Evolutionary conservation across 2,113 vertebrate species (phyloP).

Genomic region (Sprattus sprattus): DNA sequence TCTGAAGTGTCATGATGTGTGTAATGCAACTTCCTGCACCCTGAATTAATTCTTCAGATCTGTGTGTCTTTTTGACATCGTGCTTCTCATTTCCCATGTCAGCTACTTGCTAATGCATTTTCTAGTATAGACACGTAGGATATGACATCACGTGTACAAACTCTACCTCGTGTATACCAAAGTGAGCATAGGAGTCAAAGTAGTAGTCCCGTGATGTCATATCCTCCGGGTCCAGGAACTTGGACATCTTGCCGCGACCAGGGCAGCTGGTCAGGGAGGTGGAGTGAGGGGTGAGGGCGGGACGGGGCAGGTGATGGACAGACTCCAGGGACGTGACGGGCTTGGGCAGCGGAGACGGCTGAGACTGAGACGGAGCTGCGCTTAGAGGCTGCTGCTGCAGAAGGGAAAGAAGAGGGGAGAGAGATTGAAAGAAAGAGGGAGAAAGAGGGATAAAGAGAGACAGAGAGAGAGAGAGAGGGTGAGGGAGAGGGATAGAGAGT

Average conservation of each 20-base stretch:
- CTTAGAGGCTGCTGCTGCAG: slow-evolving; percentile 58
- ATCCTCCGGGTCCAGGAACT: slow-evolving; percentile 90
- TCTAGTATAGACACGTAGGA: too few species aligned
- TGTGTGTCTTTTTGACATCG: neutral
- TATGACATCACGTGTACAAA: neutral
- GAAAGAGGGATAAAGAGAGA: slow-evolving; percentile 36
- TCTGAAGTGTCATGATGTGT: too few species aligned
- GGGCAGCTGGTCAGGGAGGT: slow-evolving; percentile 83
- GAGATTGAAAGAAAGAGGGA: slow-evolving; percentile 32
- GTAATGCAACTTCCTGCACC: too few species aligned
- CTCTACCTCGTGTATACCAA: slow-evolving; percentile 94
- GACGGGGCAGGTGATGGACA: slow-evolving; percentile 70
- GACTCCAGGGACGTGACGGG: slow-evolving; percentile 82
- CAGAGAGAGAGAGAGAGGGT: neutral
- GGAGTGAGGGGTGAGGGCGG: slow-evolving; percentile 74
- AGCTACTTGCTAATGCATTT: too few species aligned
- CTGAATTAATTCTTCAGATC: neutral
- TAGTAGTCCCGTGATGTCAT: slow-evolving; percentile 98
- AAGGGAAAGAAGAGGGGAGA: neutral
- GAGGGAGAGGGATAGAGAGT: neutral
- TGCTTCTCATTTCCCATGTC: neutral
- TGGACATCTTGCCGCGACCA: slow-evolving; percentile 89
- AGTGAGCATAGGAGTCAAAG: slow-evolving; percentile 98
- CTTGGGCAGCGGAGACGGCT: slow-evolving; percentile 81
- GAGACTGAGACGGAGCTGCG: slow-evolving; percentile 76